Percentiles rank a stretch among this genome's conserved stretches.
Evolutionary conservation across 1,140 invertebrate genomes (phyloP).

Genomic region (Galleria mellonella): DNA sequence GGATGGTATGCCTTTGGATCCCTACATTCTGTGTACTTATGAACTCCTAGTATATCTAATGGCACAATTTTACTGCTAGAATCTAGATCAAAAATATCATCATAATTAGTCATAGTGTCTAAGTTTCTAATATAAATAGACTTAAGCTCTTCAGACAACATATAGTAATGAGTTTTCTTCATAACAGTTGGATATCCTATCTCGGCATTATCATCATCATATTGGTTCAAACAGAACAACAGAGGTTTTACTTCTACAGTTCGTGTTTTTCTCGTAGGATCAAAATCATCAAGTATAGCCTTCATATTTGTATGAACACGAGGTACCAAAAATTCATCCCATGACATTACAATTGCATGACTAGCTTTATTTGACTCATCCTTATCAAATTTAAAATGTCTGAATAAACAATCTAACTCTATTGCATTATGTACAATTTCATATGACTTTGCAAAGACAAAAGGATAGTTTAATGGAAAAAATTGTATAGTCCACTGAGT

Average conservation of each 20-base stretch:
- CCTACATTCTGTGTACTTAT: constrained; percentile 67
- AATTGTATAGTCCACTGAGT: constrained; percentile 72
- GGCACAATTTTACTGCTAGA: constrained; percentile 32
- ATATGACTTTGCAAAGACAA: constrained; percentile 64
- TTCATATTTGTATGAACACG: constrained; percentile 72
- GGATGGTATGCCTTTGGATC: constrained; percentile 50
- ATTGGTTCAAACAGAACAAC: constrained; percentile 66
- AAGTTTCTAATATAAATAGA: constrained; percentile 57
- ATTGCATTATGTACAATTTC: constrained; percentile 70
- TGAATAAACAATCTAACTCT: constrained; percentile 79
- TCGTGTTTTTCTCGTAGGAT: constrained; percentile 48
- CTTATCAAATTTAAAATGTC: constrained; percentile 65
- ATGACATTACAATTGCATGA: constrained; percentile 74
- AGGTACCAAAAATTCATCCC: constrained; percentile 80
- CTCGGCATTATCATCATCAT: constrained; percentile 64
- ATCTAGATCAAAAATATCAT: constrained; percentile 57
- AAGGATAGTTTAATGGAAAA: constrained; percentile 74
- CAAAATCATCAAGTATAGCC: constrained; percentile 54
- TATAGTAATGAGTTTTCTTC: constrained; percentile 68
- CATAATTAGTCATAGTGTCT: constrained; percentile 58
- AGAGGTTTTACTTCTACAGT: constrained; percentile 44
- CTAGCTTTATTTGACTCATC: constrained; percentile 65
- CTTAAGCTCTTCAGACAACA: constrained; percentile 39
- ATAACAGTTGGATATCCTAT: constrained; percentile 62
- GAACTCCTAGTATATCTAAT: constrained; percentile 48